Base-by-base conservation (phyloP, 2,113 vertebrate species). In the Lepus timidus region DNA sequence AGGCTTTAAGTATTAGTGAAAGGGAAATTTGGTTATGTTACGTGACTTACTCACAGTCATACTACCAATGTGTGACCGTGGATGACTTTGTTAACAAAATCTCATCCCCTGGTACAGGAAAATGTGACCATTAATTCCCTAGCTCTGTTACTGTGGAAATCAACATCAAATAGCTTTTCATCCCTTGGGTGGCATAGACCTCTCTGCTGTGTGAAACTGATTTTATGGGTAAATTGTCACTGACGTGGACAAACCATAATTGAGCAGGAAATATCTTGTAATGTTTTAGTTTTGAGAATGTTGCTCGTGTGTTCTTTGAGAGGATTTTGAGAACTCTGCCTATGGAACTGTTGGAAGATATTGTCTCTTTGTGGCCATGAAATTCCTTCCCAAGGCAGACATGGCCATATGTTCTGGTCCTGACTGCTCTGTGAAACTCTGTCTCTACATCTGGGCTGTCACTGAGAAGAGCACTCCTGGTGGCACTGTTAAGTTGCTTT, bases 131-230 rank as follows among this genome's bases (percentile, higher is more conserved):
- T 58, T 14, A 19, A 20, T 44, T 51, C 12, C 9, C 49, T 64
- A 36, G 4, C 36, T 83, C 58, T 71, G 33, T 51, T 27, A 25
- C 33, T n/a, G n/a, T 75, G 87, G 39, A 61, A n/a, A n/a, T 20
- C 20, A 27, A 3, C 17, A 0, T 65, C 1, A 52, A 29, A 17
- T 22, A 10, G 29, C 14, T 31, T 90, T 78, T 78, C 75, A 9
- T 52, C 39, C 51, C 0, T 4, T 2, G 1, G 8, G 8, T 85
- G 58, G 31, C 6, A 1, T 23, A 14, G 49, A 51, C 39, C 11
- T 79, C n/a, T 0, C 10, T 74, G 17, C 39, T 3, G 1, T 33
- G 8, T 70, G 19, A 68, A 49, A 17, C 29, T 19, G 52, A 8
- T 33, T 29, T 7, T 25, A 19, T 11, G 16, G 44, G 6, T 20